Evolutionary conservation across 2,888 invertebrate genomes (phyloP).

Genomic region (Athalia rosae): DNA sequence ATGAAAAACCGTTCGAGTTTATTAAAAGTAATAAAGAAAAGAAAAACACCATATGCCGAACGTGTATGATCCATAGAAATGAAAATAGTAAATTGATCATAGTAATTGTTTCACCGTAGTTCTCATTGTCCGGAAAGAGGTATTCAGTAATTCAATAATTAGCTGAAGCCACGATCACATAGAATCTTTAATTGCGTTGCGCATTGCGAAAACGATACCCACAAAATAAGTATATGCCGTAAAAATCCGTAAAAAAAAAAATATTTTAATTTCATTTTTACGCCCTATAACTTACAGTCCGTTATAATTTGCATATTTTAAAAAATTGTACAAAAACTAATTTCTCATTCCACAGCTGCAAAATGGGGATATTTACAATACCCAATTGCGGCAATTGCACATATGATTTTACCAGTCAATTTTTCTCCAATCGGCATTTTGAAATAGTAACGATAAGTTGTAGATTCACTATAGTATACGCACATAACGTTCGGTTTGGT

Average conservation of each 20-base stretch:
- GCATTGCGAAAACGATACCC: not conserved
- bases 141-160: not conserved
- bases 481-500: not conserved
- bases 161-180: slow-evolving; percentile 15
- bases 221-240: no score
- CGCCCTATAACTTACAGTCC: slow-evolving; percentile 15
- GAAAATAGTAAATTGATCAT: no score
- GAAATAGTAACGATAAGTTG: not conserved
- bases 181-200: not conserved
- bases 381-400: slow-evolving; percentile 16
- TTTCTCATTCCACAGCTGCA: slow-evolving; percentile 46
- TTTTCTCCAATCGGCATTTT: slow-evolving; percentile 17
- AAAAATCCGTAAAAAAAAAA: not conserved
- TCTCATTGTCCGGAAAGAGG: no score
- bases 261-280: slow-evolving; percentile 37
- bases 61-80: no score
- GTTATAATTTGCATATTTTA: slow-evolving; percentile 50
- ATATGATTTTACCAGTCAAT: slow-evolving; percentile 33
- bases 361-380: slow-evolving; percentile 27
- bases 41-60: not conserved
- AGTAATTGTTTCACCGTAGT: no score
- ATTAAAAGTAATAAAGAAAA: not conserved
- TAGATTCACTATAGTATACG: no score
- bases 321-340: slow-evolving; percentile 55
- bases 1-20: not conserved